These are phyloP conservation scores for Carlito syrichta DNA, from an alignment of 2,113 vertebrate species.

Conservation along the genomic window DNA sequence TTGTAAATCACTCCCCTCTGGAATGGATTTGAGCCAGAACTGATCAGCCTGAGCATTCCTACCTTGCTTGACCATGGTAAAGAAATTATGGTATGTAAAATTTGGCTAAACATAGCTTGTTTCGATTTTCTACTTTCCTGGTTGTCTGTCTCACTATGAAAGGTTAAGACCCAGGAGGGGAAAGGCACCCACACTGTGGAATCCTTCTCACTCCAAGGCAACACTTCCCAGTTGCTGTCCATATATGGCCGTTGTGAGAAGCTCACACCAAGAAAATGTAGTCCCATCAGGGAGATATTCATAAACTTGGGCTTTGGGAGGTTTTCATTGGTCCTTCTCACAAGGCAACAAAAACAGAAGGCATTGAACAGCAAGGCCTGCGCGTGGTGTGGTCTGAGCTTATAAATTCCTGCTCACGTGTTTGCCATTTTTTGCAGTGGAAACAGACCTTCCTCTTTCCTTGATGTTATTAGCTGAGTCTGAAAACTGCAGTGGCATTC, in stretches of 20 bases:
- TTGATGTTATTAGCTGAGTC: background rate
- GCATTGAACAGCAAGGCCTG: background rate
- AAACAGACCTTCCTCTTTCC: background rate
- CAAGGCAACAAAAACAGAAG: background rate
- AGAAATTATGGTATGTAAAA: constrained; percentile 80
- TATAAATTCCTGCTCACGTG: background rate
- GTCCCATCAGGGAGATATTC: background rate
- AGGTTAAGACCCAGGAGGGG: constrained; percentile 71
- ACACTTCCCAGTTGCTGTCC: constrained; percentile 58
- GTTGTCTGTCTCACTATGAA: constrained; percentile 65
- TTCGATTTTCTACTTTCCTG: constrained; percentile 75
- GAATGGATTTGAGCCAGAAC: constrained; percentile 84
- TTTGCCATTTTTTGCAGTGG: background rate
- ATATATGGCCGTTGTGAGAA: background rate
- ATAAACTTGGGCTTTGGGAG: background rate
- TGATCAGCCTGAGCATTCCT: constrained; percentile 81
- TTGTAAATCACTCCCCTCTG: constrained; percentile 83
- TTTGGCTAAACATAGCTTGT: constrained; percentile 79
- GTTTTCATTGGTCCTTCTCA: background rate
- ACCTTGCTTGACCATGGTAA: constrained; percentile 80
- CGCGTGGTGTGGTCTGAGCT: background rate
- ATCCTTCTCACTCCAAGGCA: constrained; percentile 61
- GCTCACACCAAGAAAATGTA: rapidly evolving
- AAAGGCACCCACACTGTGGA: constrained; percentile 60
- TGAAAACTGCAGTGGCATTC: background rate